Base-by-base conservation (phyloP, 2,113 vertebrate genomes). In the Onychostruthus taczanowskii region DNA sequence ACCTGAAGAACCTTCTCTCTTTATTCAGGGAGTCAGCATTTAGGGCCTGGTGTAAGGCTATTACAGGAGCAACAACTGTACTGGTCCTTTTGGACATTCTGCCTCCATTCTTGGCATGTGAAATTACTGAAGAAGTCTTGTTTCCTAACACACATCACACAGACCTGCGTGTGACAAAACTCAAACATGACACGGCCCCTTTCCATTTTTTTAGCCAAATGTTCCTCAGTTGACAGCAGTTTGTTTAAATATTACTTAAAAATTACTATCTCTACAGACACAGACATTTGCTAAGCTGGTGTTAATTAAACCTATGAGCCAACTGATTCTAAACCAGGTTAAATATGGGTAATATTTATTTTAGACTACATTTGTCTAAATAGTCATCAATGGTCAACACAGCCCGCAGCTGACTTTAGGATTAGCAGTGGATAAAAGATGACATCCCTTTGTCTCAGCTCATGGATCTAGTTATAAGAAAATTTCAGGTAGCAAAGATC, bases 291-390 rank as follows among this genome's bases (percentile, higher is more conserved):
- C 68, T 92, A 95, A 88, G 76, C 68, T 74, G 59, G 26, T 67
- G 46, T 77, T 95, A 83, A 88, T 94, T 94, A 94, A 90, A 92
- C 61, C 74, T 50, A 63, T 1, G 7, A 91, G 59, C 55, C 72
- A 75, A 80, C 39, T 15, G 39, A 67, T 67, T 86, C 77, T 86
- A 47, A 86, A 88, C 13, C 69, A 67, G 80, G 83, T 94, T 95
- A 92, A 87, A 72, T 75, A 75, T 6, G 73, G 89, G 64, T 88
- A 74, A 56, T 85, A 90, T 95, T 93, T 95, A 86, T 93, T 90
- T 92, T 90, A 88, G 76, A 88, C 68, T 81, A 17, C 64, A 78
- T 90, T 91, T 90, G 73, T 69, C 83, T 77, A 87, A 94, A 87
- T 46, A 90, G 87, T 75, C 68, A 86, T 77, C 72, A 63, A 70